Conservation (phyloP, 2,888 invertebrate genomes). For the Auanema sp. region DNA sequence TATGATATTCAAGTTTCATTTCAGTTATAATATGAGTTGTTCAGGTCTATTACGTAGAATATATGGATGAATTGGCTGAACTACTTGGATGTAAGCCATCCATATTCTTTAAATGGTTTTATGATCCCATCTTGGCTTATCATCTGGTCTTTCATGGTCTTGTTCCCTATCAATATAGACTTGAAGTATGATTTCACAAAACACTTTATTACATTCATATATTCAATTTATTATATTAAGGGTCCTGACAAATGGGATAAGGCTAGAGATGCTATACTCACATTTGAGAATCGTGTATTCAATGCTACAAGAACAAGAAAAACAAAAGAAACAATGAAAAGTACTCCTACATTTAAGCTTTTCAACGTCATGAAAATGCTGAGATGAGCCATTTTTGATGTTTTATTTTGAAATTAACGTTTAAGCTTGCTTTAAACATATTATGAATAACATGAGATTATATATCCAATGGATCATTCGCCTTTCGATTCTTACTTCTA, state of each 20-base stretch:
- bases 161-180: conserved; percentile 28
- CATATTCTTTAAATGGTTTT: conserved; percentile 56
- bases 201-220: neutral
- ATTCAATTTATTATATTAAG: conserved; percentile 6
- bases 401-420: neutral
- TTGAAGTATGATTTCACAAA: conserved; percentile 15
- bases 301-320: conserved; percentile 21
- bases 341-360: conserved; percentile 12
- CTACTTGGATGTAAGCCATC: conserved; percentile 65
- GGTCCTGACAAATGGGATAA: conserved; percentile 48
- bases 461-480: neutral
- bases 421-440: neutral
- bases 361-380: conserved; percentile 10
- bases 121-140: conserved; percentile 47
- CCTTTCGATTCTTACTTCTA: neutral
- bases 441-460: neutral
- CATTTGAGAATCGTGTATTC: conserved; percentile 38
- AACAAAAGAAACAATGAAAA: conserved; percentile 20
- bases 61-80: conserved; percentile 67
- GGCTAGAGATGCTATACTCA: conserved; percentile 48
- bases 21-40: conserved; percentile 6
- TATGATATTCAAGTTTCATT: conserved; percentile 4
- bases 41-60: conserved; percentile 64
- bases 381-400: neutral
- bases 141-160: conserved; percentile 52